Percentiles rank a stretch among this genome's conserved stretches.
phyloP scores from a whole-genome alignment of 2,113 vertebrate genomes.

The Choloepus hoffmanni region DNA sequence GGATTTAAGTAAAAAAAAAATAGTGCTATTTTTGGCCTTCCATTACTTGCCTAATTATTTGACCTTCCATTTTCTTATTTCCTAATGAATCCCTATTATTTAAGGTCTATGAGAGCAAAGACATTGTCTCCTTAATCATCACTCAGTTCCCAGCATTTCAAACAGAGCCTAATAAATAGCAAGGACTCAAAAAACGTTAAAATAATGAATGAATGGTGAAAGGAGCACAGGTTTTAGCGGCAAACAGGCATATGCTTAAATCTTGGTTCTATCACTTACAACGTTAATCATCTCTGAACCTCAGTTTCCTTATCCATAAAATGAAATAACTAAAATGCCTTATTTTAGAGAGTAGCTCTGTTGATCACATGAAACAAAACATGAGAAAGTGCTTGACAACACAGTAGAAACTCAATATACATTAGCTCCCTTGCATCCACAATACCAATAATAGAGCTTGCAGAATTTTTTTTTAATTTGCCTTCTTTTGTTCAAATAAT shows the following conservation, averaged over 20 bases:
- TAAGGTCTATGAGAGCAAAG: neutral
- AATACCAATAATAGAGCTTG: neutral
- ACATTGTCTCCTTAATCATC: neutral
- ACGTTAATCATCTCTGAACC: neutral
- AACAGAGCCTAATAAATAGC: neutral
- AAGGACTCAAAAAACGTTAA: conserved; percentile 19
- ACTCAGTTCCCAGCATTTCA: neutral
- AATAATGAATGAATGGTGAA: neutral
- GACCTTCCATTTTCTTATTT: neutral
- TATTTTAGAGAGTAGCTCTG: neutral
- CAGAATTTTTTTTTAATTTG: conserved; percentile 44
- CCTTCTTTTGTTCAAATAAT: conserved; percentile 55
- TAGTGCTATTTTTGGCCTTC: neutral
- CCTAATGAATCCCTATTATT: neutral
- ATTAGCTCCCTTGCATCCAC: neutral
- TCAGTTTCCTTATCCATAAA: conserved; percentile 43
- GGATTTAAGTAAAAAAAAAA: neutral
- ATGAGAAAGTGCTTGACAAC: neutral
- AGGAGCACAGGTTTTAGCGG: neutral
- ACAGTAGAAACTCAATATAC: neutral
- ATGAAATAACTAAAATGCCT: neutral
- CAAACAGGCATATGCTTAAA: neutral
- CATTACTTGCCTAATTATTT: neutral
- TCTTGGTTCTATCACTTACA: neutral
- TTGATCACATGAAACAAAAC: conserved; percentile 19